Conservation (phyloP, 2,888 invertebrate species). For the Troides aeacus region DNA sequence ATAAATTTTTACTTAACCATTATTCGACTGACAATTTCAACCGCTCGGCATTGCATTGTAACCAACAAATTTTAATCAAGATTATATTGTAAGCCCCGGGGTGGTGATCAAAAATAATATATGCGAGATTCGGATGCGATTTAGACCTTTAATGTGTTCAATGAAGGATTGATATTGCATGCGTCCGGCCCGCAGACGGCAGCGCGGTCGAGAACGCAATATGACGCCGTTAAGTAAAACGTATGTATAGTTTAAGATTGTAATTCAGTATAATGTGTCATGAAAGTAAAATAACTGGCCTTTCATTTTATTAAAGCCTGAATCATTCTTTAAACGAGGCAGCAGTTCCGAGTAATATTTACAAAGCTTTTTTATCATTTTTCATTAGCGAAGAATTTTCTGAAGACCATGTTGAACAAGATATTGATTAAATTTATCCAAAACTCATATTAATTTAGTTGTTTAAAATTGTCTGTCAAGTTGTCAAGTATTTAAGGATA, state of each 20-base stretch:
- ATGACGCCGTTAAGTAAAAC: slow-evolving; percentile 18
- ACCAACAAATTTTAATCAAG: slow-evolving; percentile 30
- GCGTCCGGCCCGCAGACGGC: not conserved
- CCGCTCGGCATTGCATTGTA: slow-evolving; percentile 4
- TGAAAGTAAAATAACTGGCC: slow-evolving; percentile 11
- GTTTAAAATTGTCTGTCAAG: too few relatives aligned
- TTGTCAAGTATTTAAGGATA: too few relatives aligned
- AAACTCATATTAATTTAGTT: too few relatives aligned
- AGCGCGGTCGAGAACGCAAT: not conserved
- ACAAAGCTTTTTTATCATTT: not conserved
- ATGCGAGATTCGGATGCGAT: not conserved
- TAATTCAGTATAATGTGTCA: slow-evolving; percentile 11
- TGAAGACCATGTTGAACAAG: too few relatives aligned
- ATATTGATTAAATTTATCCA: too few relatives aligned
- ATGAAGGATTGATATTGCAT: slow-evolving; percentile 18
- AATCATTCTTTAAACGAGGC: not conserved
- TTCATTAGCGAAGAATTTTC: too few relatives aligned
- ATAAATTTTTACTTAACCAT: slow-evolving; percentile 10
- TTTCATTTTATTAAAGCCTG: not conserved
- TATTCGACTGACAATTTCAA: slow-evolving; percentile 1
- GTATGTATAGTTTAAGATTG: slow-evolving; percentile 7
- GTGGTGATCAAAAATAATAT: slow-evolving; percentile 7
- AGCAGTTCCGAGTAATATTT: not conserved
- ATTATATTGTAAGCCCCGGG: slow-evolving; percentile 17
- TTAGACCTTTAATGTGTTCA: slow-evolving; percentile 9